Evolutionary conservation across 2,113 vertebrate genomes (phyloP).

Genomic region (Balaeniceps rex): DNA sequence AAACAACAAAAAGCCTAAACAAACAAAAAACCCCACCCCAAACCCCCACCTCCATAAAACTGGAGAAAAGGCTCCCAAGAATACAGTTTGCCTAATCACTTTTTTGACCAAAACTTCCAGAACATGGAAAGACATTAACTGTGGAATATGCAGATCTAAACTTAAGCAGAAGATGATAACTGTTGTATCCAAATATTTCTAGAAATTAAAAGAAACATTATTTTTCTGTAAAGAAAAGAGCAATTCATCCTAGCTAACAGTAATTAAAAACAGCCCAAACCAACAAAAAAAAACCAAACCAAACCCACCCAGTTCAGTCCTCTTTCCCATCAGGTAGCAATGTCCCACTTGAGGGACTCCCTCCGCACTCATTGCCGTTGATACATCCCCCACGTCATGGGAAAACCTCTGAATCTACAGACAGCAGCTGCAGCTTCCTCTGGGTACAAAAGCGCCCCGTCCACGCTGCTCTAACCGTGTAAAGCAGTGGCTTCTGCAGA

Average conservation of each 20-base stretch:
- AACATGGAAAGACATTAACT: background rate
- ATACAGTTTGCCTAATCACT: background rate
- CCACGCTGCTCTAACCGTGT: rapidly evolving
- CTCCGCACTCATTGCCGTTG: background rate
- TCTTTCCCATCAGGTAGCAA: background rate
- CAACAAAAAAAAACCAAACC: background rate
- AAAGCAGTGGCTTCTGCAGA: background rate
- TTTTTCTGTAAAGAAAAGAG: background rate
- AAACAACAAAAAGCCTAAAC: background rate
- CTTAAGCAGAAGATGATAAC: background rate
- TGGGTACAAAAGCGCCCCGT: background rate
- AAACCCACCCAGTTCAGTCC: background rate
- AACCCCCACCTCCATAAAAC: background rate
- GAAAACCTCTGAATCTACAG: background rate
- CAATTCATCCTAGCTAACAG: background rate
- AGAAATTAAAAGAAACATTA: background rate
- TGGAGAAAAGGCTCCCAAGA: background rate
- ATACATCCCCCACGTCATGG: background rate
- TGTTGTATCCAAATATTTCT: background rate
- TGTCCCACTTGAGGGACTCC: background rate
- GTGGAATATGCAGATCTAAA: background rate
- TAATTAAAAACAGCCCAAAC: background rate
- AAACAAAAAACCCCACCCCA: background rate
- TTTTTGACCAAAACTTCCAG: background rate
- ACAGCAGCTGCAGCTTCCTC: background rate